Base-by-base conservation (phyloP, 2,797 vertebrate species). In the Antrozous pallidus region DNA sequence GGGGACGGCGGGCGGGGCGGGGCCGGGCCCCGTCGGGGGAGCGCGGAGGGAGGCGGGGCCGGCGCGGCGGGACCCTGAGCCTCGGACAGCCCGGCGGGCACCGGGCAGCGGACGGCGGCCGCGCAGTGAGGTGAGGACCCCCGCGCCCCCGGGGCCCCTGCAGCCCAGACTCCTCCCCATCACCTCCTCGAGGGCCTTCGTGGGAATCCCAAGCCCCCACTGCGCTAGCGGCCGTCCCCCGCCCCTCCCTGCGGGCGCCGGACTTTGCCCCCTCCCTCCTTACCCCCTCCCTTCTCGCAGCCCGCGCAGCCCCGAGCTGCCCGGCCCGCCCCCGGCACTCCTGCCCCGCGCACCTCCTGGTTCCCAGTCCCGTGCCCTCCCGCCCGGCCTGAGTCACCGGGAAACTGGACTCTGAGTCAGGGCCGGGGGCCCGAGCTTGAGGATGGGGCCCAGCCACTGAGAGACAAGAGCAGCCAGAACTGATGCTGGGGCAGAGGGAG, bases 111-210 rank as follows among this genome's bases (percentile, higher is more conserved):
- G 89, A 95, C 86, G 51, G 84, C 93, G 51, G 93, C 86, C 54
- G 84, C 69, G 22, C 8, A 70, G 70, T 38, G 75, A 97, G 97
- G 96, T 97, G 96, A 97, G 97, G 87, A 95, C 87, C 93, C 90
- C 86, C 61, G 87, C 75, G 45, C 54, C 71, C 88, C 77, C 20
- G 24, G 28, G 69, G 78, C n/a, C 77, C 74, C 74, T 58, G 63
- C 82, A 33, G 82, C 91, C 85, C 88, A 73, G 95, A 88, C 95
- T 96, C 86, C 95, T 94, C 88, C 95, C 88, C 88, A 63, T 67
- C 91, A 45, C 86, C 89, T 93, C 80, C 61, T 88, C 40, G n/a
- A 56, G 75, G 87, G 61, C 75, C 51, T 79, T 73, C 51, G 78
- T 54, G 88, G 90, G 90, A 42, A 36, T 65, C 88, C 67, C 56